Conservation (phyloP, 2,113 vertebrate species). For the Leuciscus idus region DNA sequence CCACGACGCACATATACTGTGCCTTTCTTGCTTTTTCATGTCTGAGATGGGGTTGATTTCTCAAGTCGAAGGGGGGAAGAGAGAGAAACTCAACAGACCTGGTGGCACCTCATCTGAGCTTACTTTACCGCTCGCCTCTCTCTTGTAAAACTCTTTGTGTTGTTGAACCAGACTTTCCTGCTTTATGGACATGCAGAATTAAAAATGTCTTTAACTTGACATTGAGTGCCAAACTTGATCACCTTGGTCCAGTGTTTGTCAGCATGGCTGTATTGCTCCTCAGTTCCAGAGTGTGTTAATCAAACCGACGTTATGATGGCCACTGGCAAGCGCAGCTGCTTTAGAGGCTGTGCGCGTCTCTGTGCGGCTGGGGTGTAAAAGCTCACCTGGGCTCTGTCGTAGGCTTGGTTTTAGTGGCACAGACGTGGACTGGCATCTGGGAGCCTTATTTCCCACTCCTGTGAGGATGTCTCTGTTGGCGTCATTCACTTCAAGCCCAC, state of each 20-base stretch:
- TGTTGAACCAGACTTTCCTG: background rate
- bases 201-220: constrained; percentile 62
- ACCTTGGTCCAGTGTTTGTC: constrained; percentile 70
- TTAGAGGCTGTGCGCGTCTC: constrained; percentile 68
- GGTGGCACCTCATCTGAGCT: constrained; percentile 3
- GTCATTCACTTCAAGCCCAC: constrained; percentile 55
- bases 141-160: constrained; percentile 1
- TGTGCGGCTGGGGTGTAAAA: constrained; percentile 59
- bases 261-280: constrained; percentile 56
- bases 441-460: constrained; percentile 53
- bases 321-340: constrained; percentile 72
- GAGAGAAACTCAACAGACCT: background rate
- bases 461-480: constrained; percentile 50
- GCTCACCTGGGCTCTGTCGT: constrained; percentile 58
- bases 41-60: constrained; percentile 42
- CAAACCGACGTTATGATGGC: constrained; percentile 68
- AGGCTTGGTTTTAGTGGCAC: constrained; percentile 57
- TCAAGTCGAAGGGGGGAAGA: background rate
- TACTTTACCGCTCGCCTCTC: background rate
- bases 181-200: background rate
- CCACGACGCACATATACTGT: constrained; percentile 62
- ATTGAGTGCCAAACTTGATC: constrained; percentile 71
- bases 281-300: constrained; percentile 69
- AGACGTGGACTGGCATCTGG: constrained; percentile 58
- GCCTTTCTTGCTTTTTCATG: constrained; percentile 11